A percentile compares a stretch with the other conserved stretches of the same genome.
Evolutionary conservation across 2,888 invertebrate species (phyloP).

Genomic region (Macaria liturata): DNA sequence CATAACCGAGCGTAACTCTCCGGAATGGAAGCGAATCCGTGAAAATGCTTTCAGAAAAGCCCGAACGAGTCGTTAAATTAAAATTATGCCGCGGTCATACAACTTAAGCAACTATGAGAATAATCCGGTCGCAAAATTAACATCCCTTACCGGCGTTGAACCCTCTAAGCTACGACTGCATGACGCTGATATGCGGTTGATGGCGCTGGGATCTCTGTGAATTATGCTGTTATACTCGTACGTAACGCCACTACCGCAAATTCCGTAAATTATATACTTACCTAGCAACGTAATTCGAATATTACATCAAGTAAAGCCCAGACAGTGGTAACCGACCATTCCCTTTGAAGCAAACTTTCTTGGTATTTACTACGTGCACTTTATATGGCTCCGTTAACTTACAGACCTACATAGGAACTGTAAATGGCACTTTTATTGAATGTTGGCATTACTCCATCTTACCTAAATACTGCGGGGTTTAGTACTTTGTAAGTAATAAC

Average conservation of each 20-base stretch:
- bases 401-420: conserved; percentile 41
- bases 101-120: conserved; percentile 35
- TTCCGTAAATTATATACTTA: conserved; percentile 13
- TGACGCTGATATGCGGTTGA: conserved; percentile 38
- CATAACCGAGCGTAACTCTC: conserved; percentile 10
- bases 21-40: conserved; percentile 12
- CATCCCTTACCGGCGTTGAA: conserved; percentile 32
- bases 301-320: conserved; percentile 24
- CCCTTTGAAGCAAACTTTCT: conserved; percentile 43
- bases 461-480: conserved; percentile 56
- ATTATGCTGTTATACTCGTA: conserved; percentile 27
- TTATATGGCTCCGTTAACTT: conserved; percentile 40
- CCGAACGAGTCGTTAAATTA: conserved; percentile 29
- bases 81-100: conserved; percentile 28
- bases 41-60: conserved; percentile 8
- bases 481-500: conserved; percentile 54
- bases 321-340: conserved; percentile 28
- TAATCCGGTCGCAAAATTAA: conserved; percentile 38
- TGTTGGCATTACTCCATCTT: conserved; percentile 64
- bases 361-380: conserved; percentile 41
- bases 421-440: conserved; percentile 51
- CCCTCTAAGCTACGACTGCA: conserved; percentile 36
- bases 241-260: conserved; percentile 13
- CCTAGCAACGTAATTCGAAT: conserved; percentile 11
- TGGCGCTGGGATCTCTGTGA: conserved; percentile 38